Evolutionary conservation across 2,888 invertebrate genomes (phyloP), one percentile per base, ranked within the genome.

Genomic region (Erpobdella octoculata): DNA sequence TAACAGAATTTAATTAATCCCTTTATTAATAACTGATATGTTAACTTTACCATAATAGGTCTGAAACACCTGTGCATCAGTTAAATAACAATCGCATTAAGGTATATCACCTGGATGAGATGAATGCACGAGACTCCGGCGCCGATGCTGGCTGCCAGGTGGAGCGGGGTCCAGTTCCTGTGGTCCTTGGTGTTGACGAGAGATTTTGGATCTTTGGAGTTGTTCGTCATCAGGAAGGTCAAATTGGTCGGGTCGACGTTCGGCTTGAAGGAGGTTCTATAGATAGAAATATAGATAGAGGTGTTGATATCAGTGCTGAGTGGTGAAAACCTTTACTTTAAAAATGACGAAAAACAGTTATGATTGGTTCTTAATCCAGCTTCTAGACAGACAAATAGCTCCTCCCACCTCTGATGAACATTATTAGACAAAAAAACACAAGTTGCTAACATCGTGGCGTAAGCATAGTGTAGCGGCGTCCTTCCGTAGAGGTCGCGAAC

Each of bases 391-490:
- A n/a, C n/a, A n/a, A n/a, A n/a, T n/a, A n/a, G n/a, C n/a, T n/a
- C n/a, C n/a, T n/a, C n/a, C n/a, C n/a, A n/a, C n/a, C n/a, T n/a
- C n/a, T n/a, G n/a, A n/a, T n/a, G n/a, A n/a, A n/a, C n/a, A n/a
- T n/a, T n/a, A n/a, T n/a, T n/a, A n/a, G n/a, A 41, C 12, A 15
- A 41, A 41, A 41, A 41, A 41, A 12, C 18, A 12, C 18, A 41
- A 41, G 12, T 12, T 41, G 46, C 12, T 41, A 18, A 41, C 6
- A 35, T n/a, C 8, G 33, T 12, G n/a, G 28, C 21, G 53, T 53
- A 85, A 2, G 83, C 84, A 77, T 85, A 85, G 77, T 86, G 86
- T 28, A 86, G 78, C 5, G 86, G 84, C 33, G 83, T 78, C 65
- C 85, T 77, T 8, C 80, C 80, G 8, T 78, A 75, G 21, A 76